A percentile compares a stretch with the other conserved stretches of the same genome.
Conservation (phyloP, 2,113 vertebrate species). For the Haemorhous mexicanus region DNA sequence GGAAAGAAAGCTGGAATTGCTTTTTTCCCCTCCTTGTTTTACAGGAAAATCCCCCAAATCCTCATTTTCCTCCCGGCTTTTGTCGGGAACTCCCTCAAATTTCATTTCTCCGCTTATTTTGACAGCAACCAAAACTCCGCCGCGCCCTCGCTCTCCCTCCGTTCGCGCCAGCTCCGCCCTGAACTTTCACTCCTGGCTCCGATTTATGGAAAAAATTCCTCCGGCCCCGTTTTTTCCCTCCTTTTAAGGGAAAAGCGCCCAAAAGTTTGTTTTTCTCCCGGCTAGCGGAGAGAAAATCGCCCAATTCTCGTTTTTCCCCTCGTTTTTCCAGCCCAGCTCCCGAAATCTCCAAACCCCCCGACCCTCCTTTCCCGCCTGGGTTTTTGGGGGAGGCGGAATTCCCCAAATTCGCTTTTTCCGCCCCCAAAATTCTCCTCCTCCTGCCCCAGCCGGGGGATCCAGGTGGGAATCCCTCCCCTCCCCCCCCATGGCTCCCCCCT, state of each 20-base stretch:
- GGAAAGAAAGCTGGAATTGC: accelerated
- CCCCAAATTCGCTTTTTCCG: too few relatives aligned
- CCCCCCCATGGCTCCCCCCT: too few relatives aligned
- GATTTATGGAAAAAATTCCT: neutral
- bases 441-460: too few relatives aligned
- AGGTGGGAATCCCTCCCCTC: too few relatives aligned
- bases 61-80: accelerated
- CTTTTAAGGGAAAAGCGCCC: neutral
- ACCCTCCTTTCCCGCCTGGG: too few relatives aligned
- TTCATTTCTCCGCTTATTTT: neutral
- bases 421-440: too few relatives aligned
- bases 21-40: neutral
- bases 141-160: too few relatives aligned
- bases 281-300: accelerated
- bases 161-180: too few relatives aligned
- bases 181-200: neutral
- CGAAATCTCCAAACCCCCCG: accelerated
- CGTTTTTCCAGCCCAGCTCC: neutral
- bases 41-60: accelerated
- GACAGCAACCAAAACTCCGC: neutral
- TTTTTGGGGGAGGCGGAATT: too few relatives aligned
- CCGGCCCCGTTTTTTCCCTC: neutral
- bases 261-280: neutral
- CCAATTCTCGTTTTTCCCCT: neutral
- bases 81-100: neutral